Percentiles rank a stretch among this genome's conserved stretches.
These are phyloP conservation scores for Zenarchopterus dispar DNA, from an alignment of 2,797 vertebrate genomes.

Conservation along the genomic window DNA sequence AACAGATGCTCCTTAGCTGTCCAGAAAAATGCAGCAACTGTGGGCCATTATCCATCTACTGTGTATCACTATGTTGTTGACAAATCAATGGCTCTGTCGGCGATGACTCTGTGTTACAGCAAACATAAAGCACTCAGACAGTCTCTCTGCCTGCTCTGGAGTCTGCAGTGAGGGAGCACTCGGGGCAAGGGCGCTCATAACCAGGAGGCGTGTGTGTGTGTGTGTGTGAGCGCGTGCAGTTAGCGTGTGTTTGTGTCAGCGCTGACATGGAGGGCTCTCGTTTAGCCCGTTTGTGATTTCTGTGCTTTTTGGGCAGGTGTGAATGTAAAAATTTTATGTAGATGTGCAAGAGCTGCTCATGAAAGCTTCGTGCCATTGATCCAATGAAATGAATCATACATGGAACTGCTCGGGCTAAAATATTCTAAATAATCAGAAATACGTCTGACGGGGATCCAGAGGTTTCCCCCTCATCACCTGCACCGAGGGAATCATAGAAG, in stretches of 20 bases:
- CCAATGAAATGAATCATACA: slow-evolving; percentile 42
- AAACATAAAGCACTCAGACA: slow-evolving; percentile 78
- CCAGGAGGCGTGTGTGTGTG: slow-evolving; percentile 30
- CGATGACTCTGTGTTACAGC: slow-evolving; percentile 75
- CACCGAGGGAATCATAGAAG: too few relatives aligned
- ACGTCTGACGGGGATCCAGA: background rate
- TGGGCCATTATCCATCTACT: slow-evolving; percentile 74
- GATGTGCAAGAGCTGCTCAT: slow-evolving; percentile 15
- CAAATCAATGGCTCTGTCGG: slow-evolving; percentile 78
- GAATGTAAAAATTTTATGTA: slow-evolving; percentile 28
- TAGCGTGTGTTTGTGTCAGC: slow-evolving; percentile 22
- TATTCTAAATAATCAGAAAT: slow-evolving; percentile 42
- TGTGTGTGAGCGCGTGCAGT: slow-evolving; percentile 18
- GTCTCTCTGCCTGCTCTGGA: slow-evolving; percentile 61
- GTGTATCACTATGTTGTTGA: slow-evolving; percentile 77
- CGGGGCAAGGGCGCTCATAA: slow-evolving; percentile 71
- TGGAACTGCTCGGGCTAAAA: slow-evolving; percentile 28
- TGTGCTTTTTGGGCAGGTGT: slow-evolving; percentile 28
- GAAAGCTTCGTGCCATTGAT: slow-evolving; percentile 56
- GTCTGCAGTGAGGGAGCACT: slow-evolving; percentile 73
- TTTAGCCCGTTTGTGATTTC: slow-evolving; percentile 39
- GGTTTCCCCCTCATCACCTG: too few relatives aligned
- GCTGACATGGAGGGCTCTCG: slow-evolving; percentile 35
- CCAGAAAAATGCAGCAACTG: slow-evolving; percentile 69
- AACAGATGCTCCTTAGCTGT: slow-evolving; percentile 63